These are phyloP conservation scores for Fragum sueziense DNA, from an alignment of 2,888 invertebrate genomes.

Conservation along the genomic window DNA sequence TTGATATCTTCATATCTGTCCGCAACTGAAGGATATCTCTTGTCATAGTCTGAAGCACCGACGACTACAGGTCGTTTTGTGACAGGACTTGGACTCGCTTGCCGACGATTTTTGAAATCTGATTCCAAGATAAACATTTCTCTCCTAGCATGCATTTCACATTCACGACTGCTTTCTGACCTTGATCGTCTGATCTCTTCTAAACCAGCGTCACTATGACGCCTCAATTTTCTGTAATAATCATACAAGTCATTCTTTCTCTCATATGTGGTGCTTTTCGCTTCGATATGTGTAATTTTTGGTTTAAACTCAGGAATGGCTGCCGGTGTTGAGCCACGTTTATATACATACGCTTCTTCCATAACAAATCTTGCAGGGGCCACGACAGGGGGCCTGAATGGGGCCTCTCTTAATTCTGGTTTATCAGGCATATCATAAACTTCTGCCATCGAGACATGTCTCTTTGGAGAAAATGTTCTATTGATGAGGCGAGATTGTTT, in stretches of 20 bases:
- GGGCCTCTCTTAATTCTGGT: conserved; percentile 17
- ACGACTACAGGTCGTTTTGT: conserved; percentile 10
- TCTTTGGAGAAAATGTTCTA: conserved; percentile 17
- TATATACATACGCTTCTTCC: conserved; percentile 57
- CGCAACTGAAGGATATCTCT: conserved; percentile 41
- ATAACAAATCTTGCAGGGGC: conserved; percentile 29
- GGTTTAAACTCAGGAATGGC: conserved; percentile 11
- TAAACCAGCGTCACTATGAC: conserved; percentile 51
- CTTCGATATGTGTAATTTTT: conserved; percentile 1
- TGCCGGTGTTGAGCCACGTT: conserved; percentile 30
- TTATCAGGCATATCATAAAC: conserved; percentile 37
- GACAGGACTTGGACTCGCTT: conserved; percentile 3
- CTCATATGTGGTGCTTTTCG: conserved; percentile 3
- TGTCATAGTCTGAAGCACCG: neutral
- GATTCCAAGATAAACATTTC: conserved; percentile 11
- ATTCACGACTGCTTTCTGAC: conserved; percentile 15
- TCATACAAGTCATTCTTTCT: conserved; percentile 38
- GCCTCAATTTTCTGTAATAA: conserved; percentile 24
- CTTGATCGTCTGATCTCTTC: conserved; percentile 36
- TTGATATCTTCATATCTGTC: conserved; percentile 59
- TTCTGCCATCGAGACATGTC: conserved; percentile 34
- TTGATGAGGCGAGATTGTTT: conserved; percentile 8
- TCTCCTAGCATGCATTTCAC: conserved; percentile 19
- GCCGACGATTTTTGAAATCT: conserved; percentile 15
- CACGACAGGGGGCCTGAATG: conserved; percentile 16